Conservation (phyloP, 2,888 invertebrate genomes). For the Drosophila multiciliata region DNA sequence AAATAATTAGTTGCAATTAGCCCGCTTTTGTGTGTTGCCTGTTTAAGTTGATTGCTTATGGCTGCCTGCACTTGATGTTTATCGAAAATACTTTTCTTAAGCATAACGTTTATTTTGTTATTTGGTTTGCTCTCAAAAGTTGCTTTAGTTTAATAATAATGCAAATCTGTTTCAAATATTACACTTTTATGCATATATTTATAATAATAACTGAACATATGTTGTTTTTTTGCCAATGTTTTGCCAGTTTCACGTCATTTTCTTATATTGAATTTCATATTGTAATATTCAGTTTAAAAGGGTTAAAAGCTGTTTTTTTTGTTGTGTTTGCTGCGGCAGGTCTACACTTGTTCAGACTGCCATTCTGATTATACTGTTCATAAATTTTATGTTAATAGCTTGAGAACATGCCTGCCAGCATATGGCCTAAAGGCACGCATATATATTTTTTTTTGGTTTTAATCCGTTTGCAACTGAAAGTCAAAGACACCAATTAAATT, state of each 20-base stretch:
- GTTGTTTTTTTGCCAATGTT: constrained; percentile 29
- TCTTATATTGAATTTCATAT: too few species aligned
- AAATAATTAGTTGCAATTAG: constrained; percentile 70
- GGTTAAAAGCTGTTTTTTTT: not conserved
- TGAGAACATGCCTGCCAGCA: constrained; percentile 42
- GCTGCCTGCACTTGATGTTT: constrained; percentile 31
- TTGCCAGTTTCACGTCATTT: constrained; percentile 6
- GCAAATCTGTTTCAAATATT: not conserved
- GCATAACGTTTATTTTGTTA: not conserved
- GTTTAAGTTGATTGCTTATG: constrained; percentile 27
- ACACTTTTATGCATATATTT: not conserved
- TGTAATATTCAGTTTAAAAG: too few species aligned
- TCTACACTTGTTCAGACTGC: constrained; percentile 53
- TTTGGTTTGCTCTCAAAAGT: not conserved
- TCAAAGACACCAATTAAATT: constrained; percentile 28
- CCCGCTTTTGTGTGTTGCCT: constrained; percentile 8
- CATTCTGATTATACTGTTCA: constrained; percentile 60
- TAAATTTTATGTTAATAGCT: constrained; percentile 74
- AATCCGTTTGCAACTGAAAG: constrained; percentile 45
- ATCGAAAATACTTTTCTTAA: not conserved
- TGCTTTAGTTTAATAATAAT: not conserved
- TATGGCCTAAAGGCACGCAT: constrained; percentile 31
- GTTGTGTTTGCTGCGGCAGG: constrained; percentile 18
- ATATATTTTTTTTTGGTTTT: constrained; percentile 6
- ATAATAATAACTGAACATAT: constrained; percentile 11